These are phyloP conservation scores for Rutpela maculata DNA, from an alignment of 2,888 invertebrate genomes.

Conservation along the genomic window DNA sequence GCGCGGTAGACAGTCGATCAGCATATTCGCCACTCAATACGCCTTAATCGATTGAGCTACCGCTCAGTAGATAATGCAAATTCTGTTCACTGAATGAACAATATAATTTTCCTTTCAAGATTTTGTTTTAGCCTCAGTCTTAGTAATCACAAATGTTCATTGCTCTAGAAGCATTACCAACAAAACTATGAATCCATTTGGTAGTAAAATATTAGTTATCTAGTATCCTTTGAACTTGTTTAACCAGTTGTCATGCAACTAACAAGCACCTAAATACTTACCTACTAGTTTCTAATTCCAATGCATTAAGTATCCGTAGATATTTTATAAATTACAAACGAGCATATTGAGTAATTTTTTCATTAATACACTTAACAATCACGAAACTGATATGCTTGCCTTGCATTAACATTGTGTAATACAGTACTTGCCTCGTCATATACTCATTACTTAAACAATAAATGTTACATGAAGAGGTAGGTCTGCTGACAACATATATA, in stretches of 20 bases:
- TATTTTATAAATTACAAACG: too few species aligned
- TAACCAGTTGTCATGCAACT: not conserved
- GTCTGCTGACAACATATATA: not conserved
- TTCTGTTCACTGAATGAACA: too few species aligned
- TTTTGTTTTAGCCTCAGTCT: too few species aligned
- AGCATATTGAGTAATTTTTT: not conserved
- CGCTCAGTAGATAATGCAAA: too few species aligned
- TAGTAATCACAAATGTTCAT: not conserved
- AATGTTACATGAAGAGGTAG: slow-evolving; percentile 4
- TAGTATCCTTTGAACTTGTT: not conserved
- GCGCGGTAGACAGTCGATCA: too few species aligned
- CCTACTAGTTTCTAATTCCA: not conserved
- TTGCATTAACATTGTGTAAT: not conserved
- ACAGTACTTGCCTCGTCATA: not conserved
- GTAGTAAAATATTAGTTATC: not conserved
- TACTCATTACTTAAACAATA: slow-evolving; percentile 3
- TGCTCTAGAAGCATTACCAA: not conserved
- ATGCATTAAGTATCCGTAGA: not conserved
- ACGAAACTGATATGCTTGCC: not conserved
- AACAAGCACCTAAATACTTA: not conserved
- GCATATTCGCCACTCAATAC: too few species aligned
- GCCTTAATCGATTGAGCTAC: too few species aligned
- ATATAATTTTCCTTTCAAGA: too few species aligned
- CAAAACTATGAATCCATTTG: not conserved
- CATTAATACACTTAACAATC: not conserved